These are phyloP conservation scores for Eupeodes latifasciatus DNA, from an alignment of 2,888 invertebrate species.

Conservation along the genomic window DNA sequence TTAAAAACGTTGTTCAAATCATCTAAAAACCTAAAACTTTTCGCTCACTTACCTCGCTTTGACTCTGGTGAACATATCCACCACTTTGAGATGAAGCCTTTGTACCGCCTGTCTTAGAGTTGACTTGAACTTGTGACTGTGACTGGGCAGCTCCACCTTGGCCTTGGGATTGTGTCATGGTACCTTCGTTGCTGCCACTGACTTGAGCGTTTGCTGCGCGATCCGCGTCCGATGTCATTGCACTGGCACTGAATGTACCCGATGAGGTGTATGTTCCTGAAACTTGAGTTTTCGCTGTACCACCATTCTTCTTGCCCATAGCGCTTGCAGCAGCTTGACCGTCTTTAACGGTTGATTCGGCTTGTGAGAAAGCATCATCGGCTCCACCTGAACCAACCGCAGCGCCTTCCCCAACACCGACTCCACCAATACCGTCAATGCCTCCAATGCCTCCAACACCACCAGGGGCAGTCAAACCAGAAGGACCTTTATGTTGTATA, in stretches of 20 bases:
- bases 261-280: constrained; percentile 91
- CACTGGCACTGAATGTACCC: constrained; percentile 93
- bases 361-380: constrained; percentile 91
- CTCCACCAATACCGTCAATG: constrained; percentile 46
- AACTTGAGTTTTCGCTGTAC: constrained; percentile 92
- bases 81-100: constrained; percentile 91
- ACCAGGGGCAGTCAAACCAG: constrained; percentile 50
- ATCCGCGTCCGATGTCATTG: constrained; percentile 90
- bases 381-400: constrained; percentile 77
- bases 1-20: not conserved
- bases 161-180: constrained; percentile 90
- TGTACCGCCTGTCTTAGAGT: constrained; percentile 90
- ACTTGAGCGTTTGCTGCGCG: constrained; percentile 88
- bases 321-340: constrained; percentile 91
- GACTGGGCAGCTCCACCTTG: constrained; percentile 90
- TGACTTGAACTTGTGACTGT: constrained; percentile 91
- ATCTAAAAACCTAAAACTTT: too few species aligned
- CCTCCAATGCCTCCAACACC: constrained; percentile 51
- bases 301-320: constrained; percentile 90
- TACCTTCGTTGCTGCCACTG: constrained; percentile 90
- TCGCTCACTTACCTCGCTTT: constrained; percentile 81
- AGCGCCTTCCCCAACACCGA: constrained; percentile 11
- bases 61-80: constrained; percentile 89
- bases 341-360: constrained; percentile 85
- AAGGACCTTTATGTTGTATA: constrained; percentile 21